Conservation (phyloP, 2,113 vertebrate genomes). For the Hemiprocne comata region DNA sequence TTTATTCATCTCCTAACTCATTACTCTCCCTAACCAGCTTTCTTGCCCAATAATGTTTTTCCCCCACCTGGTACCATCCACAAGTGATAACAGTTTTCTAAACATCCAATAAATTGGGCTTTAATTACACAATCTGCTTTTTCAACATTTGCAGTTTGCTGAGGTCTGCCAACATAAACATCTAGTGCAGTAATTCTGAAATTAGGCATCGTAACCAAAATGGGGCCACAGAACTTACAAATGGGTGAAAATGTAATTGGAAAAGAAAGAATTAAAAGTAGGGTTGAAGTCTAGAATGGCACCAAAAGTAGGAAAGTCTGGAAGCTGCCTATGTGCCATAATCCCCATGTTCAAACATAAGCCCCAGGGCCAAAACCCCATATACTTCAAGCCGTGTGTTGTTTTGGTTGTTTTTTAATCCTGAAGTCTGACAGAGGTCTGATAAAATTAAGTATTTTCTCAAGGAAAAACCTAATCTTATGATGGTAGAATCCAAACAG, state of each 20-base stretch:
- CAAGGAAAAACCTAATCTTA: neutral
- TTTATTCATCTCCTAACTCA: conserved; percentile 57
- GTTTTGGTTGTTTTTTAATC: neutral
- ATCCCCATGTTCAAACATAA: neutral
- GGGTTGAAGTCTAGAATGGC: neutral
- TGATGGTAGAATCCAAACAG: neutral
- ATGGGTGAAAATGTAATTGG: neutral
- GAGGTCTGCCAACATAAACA: neutral
- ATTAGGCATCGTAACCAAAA: neutral
- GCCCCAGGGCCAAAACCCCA: neutral
- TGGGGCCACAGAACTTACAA: neutral
- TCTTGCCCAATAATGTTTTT: conserved; percentile 39
- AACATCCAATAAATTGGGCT: neutral
- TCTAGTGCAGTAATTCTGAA: neutral
- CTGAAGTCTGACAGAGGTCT: neutral
- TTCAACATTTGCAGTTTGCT: conserved; percentile 6
- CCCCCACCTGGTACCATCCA: neutral
- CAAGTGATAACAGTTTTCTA: neutral
- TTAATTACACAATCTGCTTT: conserved; percentile 15
- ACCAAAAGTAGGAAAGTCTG: neutral
- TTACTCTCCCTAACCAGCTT: conserved; percentile 34
- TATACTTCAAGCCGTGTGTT: neutral
- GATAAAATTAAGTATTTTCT: neutral
- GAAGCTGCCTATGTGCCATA: neutral
- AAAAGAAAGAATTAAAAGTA: neutral